These are phyloP conservation scores for Eolophus roseicapilla DNA, from an alignment of 2,113 vertebrate species.

Conservation along the genomic window DNA sequence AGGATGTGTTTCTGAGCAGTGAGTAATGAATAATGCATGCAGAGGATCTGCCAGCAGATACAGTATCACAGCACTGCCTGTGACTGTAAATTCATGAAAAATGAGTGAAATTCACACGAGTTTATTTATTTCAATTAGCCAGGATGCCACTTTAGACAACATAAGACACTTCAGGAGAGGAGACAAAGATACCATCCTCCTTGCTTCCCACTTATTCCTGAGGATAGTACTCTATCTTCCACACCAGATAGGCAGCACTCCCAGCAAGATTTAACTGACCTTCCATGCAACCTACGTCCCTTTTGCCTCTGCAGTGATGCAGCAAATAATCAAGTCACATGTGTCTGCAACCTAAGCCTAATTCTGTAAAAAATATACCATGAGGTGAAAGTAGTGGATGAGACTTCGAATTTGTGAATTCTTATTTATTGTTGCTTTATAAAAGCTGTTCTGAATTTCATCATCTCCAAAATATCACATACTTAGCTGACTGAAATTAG, in stretches of 20 bases:
- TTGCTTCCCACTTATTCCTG: neutral
- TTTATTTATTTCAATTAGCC: neutral
- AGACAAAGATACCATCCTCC: neutral
- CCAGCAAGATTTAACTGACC: neutral
- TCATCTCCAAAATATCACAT: conserved; percentile 55
- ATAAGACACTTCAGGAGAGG: neutral
- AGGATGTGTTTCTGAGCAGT: neutral
- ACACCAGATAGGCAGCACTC: neutral
- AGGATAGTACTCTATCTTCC: neutral
- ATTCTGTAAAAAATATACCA: neutral
- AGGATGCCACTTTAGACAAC: neutral
- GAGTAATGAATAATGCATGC: neutral
- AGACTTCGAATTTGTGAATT: neutral
- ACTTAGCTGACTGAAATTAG: conserved; percentile 88
- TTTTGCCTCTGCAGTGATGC: neutral
- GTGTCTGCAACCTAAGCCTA: neutral
- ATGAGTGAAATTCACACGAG: neutral
- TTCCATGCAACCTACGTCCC: neutral
- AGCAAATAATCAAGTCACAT: neutral
- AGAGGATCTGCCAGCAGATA: neutral
- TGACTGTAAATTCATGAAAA: neutral
- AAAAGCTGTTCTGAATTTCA: neutral
- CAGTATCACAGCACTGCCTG: neutral
- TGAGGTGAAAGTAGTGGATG: neutral
- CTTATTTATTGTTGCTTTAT: neutral